Percentiles rank a stretch among this genome's conserved stretches.
Evolutionary conservation across 2,797 vertebrate genomes (phyloP).

Genomic region (Bradypodion pumilum): DNA sequence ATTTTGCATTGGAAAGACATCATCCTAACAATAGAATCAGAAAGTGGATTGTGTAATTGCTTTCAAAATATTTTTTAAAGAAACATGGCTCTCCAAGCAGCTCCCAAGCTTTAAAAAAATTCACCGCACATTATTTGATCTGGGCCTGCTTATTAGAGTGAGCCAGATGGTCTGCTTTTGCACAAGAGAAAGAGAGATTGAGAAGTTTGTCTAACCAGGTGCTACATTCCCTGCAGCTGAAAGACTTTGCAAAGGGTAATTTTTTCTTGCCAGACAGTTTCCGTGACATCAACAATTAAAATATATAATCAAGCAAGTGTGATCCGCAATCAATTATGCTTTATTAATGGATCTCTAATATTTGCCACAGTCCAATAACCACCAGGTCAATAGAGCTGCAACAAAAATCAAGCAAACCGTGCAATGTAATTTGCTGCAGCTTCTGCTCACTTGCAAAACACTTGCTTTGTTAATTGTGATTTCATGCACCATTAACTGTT

Average conservation of each 20-base stretch:
- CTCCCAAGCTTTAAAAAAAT: background rate
- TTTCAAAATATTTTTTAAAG: background rate
- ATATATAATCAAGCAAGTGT: constrained; percentile 53
- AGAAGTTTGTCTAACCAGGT: background rate
- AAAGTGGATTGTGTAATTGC: background rate
- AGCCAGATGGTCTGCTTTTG: rapidly evolving
- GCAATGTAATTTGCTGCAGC: constrained; percentile 73
- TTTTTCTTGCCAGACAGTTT: constrained; percentile 60
- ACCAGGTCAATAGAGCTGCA: constrained; percentile 61
- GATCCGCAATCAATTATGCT: constrained; percentile 72
- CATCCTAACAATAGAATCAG: background rate
- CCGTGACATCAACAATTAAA: constrained; percentile 58
- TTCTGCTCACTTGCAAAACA: constrained; percentile 76
- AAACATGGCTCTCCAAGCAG: no score
- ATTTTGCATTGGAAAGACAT: background rate
- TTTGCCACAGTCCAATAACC: constrained; percentile 66
- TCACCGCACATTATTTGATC: background rate
- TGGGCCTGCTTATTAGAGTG: background rate
- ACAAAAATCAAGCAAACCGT: constrained; percentile 72
- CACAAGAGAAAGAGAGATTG: background rate
- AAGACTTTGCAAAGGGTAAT: constrained; percentile 42
- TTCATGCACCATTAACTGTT: constrained; percentile 73
- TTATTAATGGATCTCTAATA: constrained; percentile 76
- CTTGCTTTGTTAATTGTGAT: constrained; percentile 80
- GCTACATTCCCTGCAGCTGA: constrained; percentile 16